These are phyloP conservation scores for Nephila pilipes DNA, from an alignment of 1,140 invertebrate species.

Conservation along the genomic window DNA sequence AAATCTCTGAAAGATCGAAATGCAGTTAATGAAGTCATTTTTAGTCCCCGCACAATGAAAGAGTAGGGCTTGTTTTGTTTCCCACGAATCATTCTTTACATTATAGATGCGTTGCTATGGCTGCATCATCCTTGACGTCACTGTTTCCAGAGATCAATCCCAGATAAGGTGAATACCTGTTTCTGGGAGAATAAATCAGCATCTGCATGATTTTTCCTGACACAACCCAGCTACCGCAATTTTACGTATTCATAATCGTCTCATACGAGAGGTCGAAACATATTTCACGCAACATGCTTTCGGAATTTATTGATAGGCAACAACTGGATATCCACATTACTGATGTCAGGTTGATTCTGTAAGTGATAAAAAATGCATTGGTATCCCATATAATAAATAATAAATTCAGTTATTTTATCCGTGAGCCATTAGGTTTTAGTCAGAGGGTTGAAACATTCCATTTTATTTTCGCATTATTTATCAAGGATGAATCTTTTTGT, in stretches of 20 bases:
- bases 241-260: not conserved
- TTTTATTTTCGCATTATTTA: too few relatives aligned
- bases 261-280: not conserved
- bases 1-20: not conserved
- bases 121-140: not conserved
- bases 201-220: not conserved
- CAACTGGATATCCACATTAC: too few relatives aligned
- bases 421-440: too few relatives aligned
- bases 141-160: not conserved
- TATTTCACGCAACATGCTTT: too few relatives aligned
- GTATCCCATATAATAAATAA: too few relatives aligned
- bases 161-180: slow-evolving; percentile 14
- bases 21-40: not conserved
- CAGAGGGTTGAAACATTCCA: too few relatives aligned
- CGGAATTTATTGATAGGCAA: too few relatives aligned
- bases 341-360: too few relatives aligned
- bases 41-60: not conserved
- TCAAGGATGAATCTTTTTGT: too few relatives aligned
- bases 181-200: not conserved
- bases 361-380: too few relatives aligned
- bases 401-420: too few relatives aligned
- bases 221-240: not conserved
- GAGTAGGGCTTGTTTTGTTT: not conserved
- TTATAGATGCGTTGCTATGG: slow-evolving; percentile 25
- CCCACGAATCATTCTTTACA: not conserved